Evolutionary conservation across 2,113 vertebrate genomes (phyloP).

Genomic region (Spilogale gracilis): DNA sequence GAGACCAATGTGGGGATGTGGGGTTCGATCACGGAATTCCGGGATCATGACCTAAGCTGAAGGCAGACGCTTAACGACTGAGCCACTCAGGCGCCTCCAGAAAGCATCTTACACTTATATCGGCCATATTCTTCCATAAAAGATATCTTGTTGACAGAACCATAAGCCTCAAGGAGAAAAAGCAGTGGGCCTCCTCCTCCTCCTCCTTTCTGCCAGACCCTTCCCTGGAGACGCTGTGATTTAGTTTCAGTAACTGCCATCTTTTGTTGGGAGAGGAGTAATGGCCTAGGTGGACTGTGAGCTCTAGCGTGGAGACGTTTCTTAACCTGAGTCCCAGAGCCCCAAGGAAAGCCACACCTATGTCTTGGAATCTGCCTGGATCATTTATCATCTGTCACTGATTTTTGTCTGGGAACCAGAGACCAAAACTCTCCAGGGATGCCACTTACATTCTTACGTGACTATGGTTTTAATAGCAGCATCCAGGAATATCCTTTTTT

Average conservation of each 20-base stretch:
- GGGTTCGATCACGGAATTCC: too few species aligned
- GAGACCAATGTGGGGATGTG: too few species aligned
- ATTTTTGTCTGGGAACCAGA: slow-evolving; percentile 66
- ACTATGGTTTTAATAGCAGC: slow-evolving; percentile 71
- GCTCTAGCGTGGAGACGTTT: not conserved
- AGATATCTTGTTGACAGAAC: slow-evolving; percentile 31
- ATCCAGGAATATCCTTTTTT: slow-evolving; percentile 70
- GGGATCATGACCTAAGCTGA: too few species aligned
- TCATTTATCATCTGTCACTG: slow-evolving; percentile 66
- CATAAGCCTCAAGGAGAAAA: not conserved
- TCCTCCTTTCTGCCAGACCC: not conserved
- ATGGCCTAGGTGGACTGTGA: not conserved
- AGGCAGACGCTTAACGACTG: too few species aligned
- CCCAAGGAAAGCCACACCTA: slow-evolving; percentile 49
- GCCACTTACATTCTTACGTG: slow-evolving; percentile 58
- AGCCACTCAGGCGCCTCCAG: not conserved
- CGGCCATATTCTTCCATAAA: not conserved
- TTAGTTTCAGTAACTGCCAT: slow-evolving; percentile 33
- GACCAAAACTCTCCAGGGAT: slow-evolving; percentile 62
- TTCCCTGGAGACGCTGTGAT: not conserved
- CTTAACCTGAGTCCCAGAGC: not conserved
- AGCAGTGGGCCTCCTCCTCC: not conserved
- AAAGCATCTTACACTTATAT: not conserved
- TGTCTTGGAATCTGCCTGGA: slow-evolving; percentile 51
- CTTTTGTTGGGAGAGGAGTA: slow-evolving; percentile 10